These are phyloP conservation scores for Ictidomys tridecemlineatus DNA, from an alignment of 2,113 vertebrate species.

Conservation along the genomic window DNA sequence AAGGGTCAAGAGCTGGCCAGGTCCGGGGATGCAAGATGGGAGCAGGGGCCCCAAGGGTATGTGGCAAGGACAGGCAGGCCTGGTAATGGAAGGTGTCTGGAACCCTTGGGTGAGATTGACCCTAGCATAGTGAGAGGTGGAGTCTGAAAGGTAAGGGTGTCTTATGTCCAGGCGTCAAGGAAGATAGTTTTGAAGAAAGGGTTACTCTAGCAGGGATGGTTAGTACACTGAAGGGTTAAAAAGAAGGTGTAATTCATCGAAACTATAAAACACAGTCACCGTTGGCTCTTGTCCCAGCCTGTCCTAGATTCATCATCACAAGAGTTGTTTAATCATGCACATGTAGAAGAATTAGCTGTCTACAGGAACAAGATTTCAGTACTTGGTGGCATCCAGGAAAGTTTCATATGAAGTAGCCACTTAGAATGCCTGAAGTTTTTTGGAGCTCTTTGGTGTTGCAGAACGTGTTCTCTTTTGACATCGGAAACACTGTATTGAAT, in stretches of 20 bases:
- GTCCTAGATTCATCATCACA: conserved; percentile 75
- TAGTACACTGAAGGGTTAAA: conserved; percentile 77
- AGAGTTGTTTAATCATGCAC: conserved; percentile 71
- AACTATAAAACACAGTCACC: conserved; percentile 71
- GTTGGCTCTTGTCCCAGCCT: conserved; percentile 75
- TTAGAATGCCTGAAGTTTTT: conserved; percentile 25
- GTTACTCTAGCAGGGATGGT: not conserved
- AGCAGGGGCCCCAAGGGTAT: not conserved
- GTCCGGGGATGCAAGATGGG: not conserved
- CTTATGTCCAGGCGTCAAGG: not conserved
- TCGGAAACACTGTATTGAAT: not conserved
- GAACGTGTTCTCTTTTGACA: not conserved
- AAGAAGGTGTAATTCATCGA: conserved; percentile 78
- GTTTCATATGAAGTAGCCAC: not conserved
- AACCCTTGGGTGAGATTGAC: not conserved
- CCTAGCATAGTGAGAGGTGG: not conserved
- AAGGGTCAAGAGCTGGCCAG: conserved; percentile 2
- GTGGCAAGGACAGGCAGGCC: not conserved
- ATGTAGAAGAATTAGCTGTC: conserved; percentile 55
- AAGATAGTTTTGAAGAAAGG: not conserved
- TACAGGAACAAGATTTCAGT: conserved; percentile 2
- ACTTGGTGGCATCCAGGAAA: conserved; percentile 1
- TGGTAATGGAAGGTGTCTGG: not conserved
- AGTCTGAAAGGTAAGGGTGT: not conserved
- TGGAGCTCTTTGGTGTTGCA: not conserved